phyloP scores from a whole-genome alignment of 2,888 invertebrate species.

The Nemapogon koenigi region DNA sequence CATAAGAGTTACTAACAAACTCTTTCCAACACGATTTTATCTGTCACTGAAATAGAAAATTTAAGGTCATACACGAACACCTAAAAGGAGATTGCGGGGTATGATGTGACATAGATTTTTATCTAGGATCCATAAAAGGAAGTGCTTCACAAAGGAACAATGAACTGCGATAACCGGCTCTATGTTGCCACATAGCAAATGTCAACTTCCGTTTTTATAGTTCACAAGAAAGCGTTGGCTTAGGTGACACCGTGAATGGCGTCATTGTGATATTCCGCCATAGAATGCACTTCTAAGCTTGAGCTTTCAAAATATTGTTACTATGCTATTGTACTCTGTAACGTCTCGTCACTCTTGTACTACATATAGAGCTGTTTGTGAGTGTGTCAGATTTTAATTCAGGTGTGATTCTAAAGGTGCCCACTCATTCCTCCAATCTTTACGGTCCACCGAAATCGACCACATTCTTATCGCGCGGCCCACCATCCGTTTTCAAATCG shows the following conservation, averaged over 20 bases:
- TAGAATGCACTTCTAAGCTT: conserved; percentile 30
- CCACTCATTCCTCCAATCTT: too few relatives aligned
- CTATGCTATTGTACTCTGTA: conserved; percentile 28
- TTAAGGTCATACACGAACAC: too few relatives aligned
- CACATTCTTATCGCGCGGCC: too few relatives aligned
- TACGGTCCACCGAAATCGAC: too few relatives aligned
- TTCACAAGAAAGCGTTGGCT: conserved; percentile 22
- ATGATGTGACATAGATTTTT: conserved; percentile 7
- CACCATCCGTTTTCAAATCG: too few relatives aligned
- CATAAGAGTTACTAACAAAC: too few relatives aligned
- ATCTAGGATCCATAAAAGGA: conserved; percentile 17
- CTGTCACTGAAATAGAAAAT: too few relatives aligned
- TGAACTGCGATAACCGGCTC: conserved; percentile 21
- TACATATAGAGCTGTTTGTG: conserved; percentile 1
- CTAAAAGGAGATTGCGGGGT: too few relatives aligned
- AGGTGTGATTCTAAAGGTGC: conserved; percentile 1
- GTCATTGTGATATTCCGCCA: conserved; percentile 23
- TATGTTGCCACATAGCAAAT: conserved; percentile 25
- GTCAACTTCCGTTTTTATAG: conserved; percentile 41
- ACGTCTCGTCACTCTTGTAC: conserved; percentile 13
- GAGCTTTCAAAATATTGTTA: conserved; percentile 43
- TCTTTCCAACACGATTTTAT: too few relatives aligned
- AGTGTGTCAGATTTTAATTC: conserved; percentile 1
- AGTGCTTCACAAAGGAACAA: conserved; percentile 17
- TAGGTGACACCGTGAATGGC: conserved; percentile 26